Conservation (phyloP, 2,113 vertebrate species). For the Podilymbus podiceps region DNA sequence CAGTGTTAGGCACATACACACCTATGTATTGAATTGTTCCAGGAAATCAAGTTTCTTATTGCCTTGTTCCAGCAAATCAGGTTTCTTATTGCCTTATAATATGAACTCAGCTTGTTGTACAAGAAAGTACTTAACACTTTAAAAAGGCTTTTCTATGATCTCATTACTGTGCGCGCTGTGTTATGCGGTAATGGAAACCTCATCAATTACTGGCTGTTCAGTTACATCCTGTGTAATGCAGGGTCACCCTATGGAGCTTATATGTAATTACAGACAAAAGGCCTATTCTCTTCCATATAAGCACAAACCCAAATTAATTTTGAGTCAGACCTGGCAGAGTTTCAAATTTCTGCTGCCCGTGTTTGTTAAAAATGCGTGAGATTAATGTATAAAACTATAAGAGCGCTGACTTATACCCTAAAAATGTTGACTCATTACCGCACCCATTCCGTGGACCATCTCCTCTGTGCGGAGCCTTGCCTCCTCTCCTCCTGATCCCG, state of each 20-base stretch:
- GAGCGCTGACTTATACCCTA: conserved; percentile 11
- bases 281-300: conserved; percentile 25
- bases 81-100: background rate
- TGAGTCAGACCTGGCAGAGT: conserved; percentile 49
- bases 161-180: background rate
- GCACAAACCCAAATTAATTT: conserved; percentile 32
- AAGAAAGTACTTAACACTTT: background rate
- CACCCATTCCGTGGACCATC: background rate
- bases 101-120: background rate
- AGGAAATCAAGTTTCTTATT: background rate
- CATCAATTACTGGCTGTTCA: conserved; percentile 44
- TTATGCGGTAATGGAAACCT: conserved; percentile 44
- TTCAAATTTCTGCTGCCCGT: background rate
- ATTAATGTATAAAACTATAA: conserved; percentile 23
- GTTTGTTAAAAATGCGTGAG: conserved; percentile 12
- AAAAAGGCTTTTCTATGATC: conserved; percentile 15
- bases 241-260: conserved; percentile 45
- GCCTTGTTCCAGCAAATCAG: background rate
- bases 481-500: background rate
- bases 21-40: background rate
- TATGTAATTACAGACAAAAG: conserved; percentile 17
- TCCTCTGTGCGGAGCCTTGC: background rate
- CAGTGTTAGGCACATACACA: background rate
- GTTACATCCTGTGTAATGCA: conserved; percentile 23
- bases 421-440: background rate